Percentiles rank a stretch among this genome's conserved stretches.
Evolutionary conservation across 2,797 vertebrate genomes (phyloP).

Genomic region (Sciaenops ocellatus): DNA sequence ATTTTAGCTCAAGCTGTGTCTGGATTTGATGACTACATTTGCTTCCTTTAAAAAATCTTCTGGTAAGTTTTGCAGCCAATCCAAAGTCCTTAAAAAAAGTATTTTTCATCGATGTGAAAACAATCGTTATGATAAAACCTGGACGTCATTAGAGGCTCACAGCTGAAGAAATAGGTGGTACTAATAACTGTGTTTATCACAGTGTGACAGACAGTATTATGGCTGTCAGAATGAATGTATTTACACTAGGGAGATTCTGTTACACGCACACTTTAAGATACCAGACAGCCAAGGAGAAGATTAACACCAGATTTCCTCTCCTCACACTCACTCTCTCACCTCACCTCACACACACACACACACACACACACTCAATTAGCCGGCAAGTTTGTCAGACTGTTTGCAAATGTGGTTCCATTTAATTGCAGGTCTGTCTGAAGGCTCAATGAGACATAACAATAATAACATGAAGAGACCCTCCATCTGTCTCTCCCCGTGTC

Average conservation of each 20-base stretch:
- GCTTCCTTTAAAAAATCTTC: neutral
- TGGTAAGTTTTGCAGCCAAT: constrained; percentile 14
- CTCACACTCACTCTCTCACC: constrained; percentile 6
- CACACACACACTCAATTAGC: constrained; percentile 64
- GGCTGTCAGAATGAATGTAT: constrained; percentile 67
- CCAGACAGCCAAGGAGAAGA: constrained; percentile 69
- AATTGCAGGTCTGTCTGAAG: constrained; percentile 77
- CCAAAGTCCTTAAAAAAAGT: constrained; percentile 12
- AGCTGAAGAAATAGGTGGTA: constrained; percentile 67
- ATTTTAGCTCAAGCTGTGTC: constrained; percentile 14
- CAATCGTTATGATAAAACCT: constrained; percentile 35
- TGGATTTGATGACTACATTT: neutral
- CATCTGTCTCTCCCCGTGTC: constrained; percentile 60
- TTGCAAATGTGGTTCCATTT: constrained; percentile 78
- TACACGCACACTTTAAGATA: constrained; percentile 49
- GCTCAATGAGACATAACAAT: constrained; percentile 79
- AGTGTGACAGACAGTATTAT: constrained; percentile 67
- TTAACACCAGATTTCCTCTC: constrained; percentile 73
- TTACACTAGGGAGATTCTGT: constrained; percentile 70
- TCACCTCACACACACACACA: neutral
- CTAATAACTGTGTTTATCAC: constrained; percentile 70
- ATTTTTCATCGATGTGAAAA: constrained; percentile 26
- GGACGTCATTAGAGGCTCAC: constrained; percentile 50
- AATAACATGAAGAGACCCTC: constrained; percentile 71
- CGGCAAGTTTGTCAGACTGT: constrained; percentile 70